Evolutionary conservation across 2,797 vertebrate genomes (phyloP).

Genomic region (Parauchenoglanis ngamensis): DNA sequence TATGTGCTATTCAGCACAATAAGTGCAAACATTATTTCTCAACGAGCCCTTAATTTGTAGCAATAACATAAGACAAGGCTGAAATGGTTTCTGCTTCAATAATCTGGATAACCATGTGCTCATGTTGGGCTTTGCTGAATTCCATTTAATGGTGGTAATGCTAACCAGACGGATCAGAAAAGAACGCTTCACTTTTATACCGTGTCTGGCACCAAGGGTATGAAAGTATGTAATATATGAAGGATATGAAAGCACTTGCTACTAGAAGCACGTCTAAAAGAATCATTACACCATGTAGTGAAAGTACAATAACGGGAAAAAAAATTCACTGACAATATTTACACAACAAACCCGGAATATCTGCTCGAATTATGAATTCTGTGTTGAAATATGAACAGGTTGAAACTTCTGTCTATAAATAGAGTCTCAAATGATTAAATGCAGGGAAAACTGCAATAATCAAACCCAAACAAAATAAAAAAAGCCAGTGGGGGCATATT

Average conservation of each 20-base stretch:
- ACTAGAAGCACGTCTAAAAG: neutral
- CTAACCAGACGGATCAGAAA: constrained; percentile 3
- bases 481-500: neutral
- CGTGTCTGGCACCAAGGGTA: neutral
- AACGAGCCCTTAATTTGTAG: constrained; percentile 34
- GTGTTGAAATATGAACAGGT: constrained; percentile 1
- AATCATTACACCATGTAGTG: neutral
- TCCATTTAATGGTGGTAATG: constrained; percentile 18
- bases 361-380: constrained; percentile 6
- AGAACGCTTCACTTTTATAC: constrained; percentile 7
- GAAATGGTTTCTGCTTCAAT: constrained; percentile 22
- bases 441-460: constrained; percentile 1
- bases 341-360: neutral
- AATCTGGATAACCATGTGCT: constrained; percentile 16
- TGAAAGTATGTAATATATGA: neutral
- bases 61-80: constrained; percentile 18
- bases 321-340: neutral
- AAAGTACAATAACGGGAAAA: neutral
- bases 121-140: constrained; percentile 20
- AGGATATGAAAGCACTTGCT: neutral
- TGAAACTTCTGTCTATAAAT: constrained; percentile 9
- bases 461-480: neutral
- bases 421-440: neutral
- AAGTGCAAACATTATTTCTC: constrained; percentile 44
- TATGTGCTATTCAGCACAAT: constrained; percentile 16